Conservation (phyloP, 2,113 vertebrate species). For the Xenopus tropicalis region UCB_Xtro_10.0 CM004443.2:106119501-106120000, state of each 20-base stretch:
- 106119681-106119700: conserved; percentile 17
- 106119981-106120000: too few species aligned
- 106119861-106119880: conserved; percentile 23
- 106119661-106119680: conserved; percentile 17
- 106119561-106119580: too few species aligned
- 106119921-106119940: too few species aligned
- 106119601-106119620: conserved; percentile 46
- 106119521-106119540: too few species aligned
- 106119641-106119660: conserved; percentile 13
- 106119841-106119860: conserved; percentile 5
- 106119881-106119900: not conserved
- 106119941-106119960: too few species aligned
- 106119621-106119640: not conserved
- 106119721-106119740: conserved; percentile 37
- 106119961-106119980: too few species aligned
- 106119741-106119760: conserved; percentile 34
- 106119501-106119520: too few species aligned
- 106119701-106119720: conserved; percentile 15
- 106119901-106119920: not conserved
- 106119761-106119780: conserved; percentile 43
- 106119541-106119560: too few species aligned
- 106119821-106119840: conserved; percentile 31
- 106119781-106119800: conserved; percentile 38
- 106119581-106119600: too few species aligned
- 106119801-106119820: conserved; percentile 31